Evolutionary conservation across 2,888 invertebrate species (phyloP).

Genomic region (Julus scandinavius): DNA sequence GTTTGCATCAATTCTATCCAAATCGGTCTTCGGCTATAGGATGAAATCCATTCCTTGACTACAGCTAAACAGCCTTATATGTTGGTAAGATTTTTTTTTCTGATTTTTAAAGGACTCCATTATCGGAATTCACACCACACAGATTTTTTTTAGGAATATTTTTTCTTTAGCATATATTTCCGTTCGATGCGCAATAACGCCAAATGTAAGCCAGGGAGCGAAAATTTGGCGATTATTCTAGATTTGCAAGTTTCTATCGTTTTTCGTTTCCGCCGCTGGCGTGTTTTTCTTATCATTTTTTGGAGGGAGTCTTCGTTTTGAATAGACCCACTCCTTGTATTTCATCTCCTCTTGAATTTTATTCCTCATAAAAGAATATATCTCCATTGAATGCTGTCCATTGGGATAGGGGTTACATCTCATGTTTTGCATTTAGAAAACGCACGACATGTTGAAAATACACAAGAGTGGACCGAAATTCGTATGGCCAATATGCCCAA

Average conservation of each 20-base stretch:
- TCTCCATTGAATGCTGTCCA: conserved; percentile 16
- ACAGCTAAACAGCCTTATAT: not conserved
- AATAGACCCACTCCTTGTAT: conserved; percentile 28
- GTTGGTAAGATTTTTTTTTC: not conserved
- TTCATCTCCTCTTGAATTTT: conserved; percentile 44
- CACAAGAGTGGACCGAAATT: not conserved
- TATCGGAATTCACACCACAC: conserved; percentile 41
- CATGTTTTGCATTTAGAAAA: conserved; percentile 36
- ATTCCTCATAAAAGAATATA: conserved; percentile 3
- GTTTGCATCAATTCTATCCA: too few species aligned
- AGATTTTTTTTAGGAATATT: conserved; percentile 10
- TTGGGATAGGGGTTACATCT: conserved; percentile 12
- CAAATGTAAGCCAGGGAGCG: conserved; percentile 1
- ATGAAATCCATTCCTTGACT: too few species aligned
- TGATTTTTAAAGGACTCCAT: conserved; percentile 12
- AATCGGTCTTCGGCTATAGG: too few species aligned
- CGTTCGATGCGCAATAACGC: conserved; percentile 44
- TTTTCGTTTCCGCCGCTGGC: conserved; percentile 36
- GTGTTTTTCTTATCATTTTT: conserved; percentile 44
- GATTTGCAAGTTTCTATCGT: conserved; percentile 40
- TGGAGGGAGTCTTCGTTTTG: not conserved
- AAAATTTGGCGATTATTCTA: conserved; percentile 43
- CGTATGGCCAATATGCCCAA: not conserved
- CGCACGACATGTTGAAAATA: not conserved
- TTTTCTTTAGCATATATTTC: conserved; percentile 15